Conservation (phyloP, 2,797 vertebrate species). For the Notamacropus eugenii region DNA sequence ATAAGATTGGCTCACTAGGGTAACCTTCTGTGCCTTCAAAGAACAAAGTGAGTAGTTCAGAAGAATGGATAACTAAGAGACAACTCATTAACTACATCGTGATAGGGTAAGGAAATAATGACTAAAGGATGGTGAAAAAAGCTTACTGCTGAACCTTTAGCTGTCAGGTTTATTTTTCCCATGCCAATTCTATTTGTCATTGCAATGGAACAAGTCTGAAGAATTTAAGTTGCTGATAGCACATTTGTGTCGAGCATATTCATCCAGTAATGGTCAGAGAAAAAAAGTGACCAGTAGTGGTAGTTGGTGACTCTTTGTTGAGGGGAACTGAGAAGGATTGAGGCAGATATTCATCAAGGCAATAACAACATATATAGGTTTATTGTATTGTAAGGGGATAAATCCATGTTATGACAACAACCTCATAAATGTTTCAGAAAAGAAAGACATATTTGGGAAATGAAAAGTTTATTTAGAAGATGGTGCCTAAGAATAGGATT, state of each 20-base stretch:
- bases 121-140: not conserved
- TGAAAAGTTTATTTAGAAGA: not conserved
- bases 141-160: not conserved
- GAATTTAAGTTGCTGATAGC: not conserved
- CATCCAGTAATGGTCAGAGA: not conserved
- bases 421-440: not conserved
- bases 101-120: not conserved
- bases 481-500: not conserved
- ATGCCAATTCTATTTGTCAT: not conserved
- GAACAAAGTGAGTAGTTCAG: not conserved
- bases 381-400: not conserved
- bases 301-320: not conserved
- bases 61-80: not conserved
- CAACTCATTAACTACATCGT: not conserved
- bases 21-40: not conserved
- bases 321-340: not conserved
- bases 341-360: not conserved
- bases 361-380: not conserved
- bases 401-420: not conserved
- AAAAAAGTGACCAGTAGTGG: not conserved
- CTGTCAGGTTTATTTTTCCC: not conserved
- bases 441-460: not conserved
- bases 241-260: not conserved
- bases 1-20: not conserved
- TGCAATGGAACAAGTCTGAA: not conserved